phyloP scores from a whole-genome alignment of 2,888 invertebrate genomes.

The Parnassius apollo region DNA sequence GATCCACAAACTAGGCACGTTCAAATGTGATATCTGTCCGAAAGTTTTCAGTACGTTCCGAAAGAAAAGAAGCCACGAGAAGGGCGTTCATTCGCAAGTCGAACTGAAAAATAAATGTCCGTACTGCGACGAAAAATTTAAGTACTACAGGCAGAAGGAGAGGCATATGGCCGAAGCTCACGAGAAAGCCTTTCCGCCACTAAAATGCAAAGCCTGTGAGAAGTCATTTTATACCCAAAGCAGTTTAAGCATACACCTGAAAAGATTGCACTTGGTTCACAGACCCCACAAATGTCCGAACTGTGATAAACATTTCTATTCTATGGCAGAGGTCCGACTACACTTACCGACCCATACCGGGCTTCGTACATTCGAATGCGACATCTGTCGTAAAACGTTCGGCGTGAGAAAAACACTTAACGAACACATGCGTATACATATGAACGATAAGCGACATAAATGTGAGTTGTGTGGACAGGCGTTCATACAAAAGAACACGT shows the following conservation, averaged over 20 bases:
- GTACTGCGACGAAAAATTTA: conserved; percentile 53
- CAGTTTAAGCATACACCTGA: conserved; percentile 54
- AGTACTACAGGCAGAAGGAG: conserved; percentile 39
- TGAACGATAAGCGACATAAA: conserved; percentile 57
- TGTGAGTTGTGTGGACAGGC: conserved; percentile 69
- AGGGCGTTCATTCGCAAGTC: conserved; percentile 37
- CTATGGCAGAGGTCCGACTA: conserved; percentile 41
- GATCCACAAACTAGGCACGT: conserved; percentile 58
- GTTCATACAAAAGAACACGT: conserved; percentile 68
- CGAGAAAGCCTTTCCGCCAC: conserved; percentile 44
- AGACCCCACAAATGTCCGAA: conserved; percentile 46
- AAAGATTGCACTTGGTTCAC: conserved; percentile 53
- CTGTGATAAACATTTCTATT: conserved; percentile 55
- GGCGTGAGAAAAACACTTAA: conserved; percentile 64
- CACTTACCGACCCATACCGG: conserved; percentile 73
- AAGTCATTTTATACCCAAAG: conserved; percentile 70
- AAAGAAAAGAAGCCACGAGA: conserved; percentile 33
- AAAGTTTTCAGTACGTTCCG: conserved; percentile 61
- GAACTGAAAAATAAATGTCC: conserved; percentile 36
- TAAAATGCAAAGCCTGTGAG: conserved; percentile 63
- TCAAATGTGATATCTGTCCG: conserved; percentile 64
- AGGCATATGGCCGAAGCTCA: conserved; percentile 50
- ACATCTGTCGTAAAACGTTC: conserved; percentile 50
- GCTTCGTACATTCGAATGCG: conserved; percentile 67
- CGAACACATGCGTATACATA: conserved; percentile 68